Conservation (phyloP, 2,113 vertebrate species). For the Limanda limanda region DNA sequence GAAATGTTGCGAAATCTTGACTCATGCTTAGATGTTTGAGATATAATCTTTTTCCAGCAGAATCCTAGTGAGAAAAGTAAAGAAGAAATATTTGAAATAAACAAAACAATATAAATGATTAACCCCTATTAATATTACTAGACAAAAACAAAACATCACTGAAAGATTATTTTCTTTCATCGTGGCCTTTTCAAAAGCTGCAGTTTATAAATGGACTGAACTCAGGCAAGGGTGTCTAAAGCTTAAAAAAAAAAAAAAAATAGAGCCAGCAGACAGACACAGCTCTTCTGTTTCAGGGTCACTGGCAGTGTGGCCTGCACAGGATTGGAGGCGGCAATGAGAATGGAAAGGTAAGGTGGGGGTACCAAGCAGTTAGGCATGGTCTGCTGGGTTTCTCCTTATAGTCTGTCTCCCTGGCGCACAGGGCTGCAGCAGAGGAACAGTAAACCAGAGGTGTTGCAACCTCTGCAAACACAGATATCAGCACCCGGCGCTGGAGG, state of each 20-base stretch:
- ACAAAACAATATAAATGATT: too few relatives aligned
- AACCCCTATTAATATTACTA: too few relatives aligned
- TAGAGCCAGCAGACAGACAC: conserved; percentile 7
- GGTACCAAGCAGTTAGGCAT: conserved; percentile 23
- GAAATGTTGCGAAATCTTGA: too few relatives aligned
- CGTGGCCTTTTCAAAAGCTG: background rate
- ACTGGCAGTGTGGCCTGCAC: conserved; percentile 27
- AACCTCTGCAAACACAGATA: conserved; percentile 28
- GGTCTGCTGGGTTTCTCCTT: conserved; percentile 34
- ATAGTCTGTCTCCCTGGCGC: conserved; percentile 3
- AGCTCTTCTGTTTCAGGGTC: conserved; percentile 53
- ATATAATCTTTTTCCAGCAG: too few relatives aligned
- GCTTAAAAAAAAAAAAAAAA: background rate
- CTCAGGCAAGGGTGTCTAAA: conserved; percentile 19
- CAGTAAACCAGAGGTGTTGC: conserved; percentile 10
- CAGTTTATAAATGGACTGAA: conserved; percentile 22
- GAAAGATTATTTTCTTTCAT: background rate
- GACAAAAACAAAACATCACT: background rate
- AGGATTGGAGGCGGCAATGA: conserved; percentile 25
- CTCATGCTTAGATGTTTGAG: too few relatives aligned
- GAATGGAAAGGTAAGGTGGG: conserved; percentile 2
- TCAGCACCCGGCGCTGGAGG: background rate
- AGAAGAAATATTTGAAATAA: too few relatives aligned
- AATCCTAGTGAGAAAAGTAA: too few relatives aligned
- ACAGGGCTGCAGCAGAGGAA: conserved; percentile 8